A percentile compares a stretch with the other conserved stretches of the same genome.
These are phyloP conservation scores for Lasioglossum leucozonium DNA, from an alignment of 2,888 invertebrate genomes.

Conservation along the genomic window DNA sequence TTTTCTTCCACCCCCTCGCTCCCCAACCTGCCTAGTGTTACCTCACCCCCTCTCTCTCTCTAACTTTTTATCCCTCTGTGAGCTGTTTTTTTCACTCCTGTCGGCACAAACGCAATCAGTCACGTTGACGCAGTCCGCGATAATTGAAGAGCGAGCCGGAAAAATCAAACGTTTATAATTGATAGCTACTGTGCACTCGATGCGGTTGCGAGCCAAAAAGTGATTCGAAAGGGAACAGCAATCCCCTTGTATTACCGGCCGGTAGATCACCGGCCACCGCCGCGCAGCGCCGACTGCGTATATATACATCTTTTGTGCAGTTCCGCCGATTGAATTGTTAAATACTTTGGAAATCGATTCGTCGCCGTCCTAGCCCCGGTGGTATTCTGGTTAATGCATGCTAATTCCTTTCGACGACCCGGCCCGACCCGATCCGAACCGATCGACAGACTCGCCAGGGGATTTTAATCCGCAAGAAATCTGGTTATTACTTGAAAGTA, in stretches of 20 bases:
- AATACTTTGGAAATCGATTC: conserved; percentile 45
- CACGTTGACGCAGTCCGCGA: conserved; percentile 62
- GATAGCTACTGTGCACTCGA: conserved; percentile 49
- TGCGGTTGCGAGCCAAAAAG: conserved; percentile 48
- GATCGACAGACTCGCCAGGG: not conserved
- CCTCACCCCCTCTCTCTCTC: not conserved
- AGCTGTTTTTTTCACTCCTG: conserved; percentile 1
- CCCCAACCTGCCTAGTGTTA: not conserved
- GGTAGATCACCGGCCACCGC: conserved; percentile 44
- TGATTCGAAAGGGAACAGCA: conserved; percentile 51
- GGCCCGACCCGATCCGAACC: not conserved
- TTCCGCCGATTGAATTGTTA: conserved; percentile 56
- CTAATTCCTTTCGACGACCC: conserved; percentile 3
- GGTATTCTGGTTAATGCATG: conserved; percentile 28
- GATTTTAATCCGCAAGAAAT: conserved; percentile 9
- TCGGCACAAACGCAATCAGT: conserved; percentile 60
- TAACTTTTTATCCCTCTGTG: conserved; percentile 20
- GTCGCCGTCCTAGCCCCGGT: not conserved
- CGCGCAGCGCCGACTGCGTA: not conserved
- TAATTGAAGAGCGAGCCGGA: conserved; percentile 66
- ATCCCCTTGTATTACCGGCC: conserved; percentile 49
- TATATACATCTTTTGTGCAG: conserved; percentile 36
- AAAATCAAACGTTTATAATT: conserved; percentile 67
- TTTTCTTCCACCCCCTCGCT: not conserved
- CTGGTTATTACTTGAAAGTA: not conserved